Evolutionary conservation across 2,113 vertebrate species (phyloP).

Genomic region (Callipepla californica): DNA sequence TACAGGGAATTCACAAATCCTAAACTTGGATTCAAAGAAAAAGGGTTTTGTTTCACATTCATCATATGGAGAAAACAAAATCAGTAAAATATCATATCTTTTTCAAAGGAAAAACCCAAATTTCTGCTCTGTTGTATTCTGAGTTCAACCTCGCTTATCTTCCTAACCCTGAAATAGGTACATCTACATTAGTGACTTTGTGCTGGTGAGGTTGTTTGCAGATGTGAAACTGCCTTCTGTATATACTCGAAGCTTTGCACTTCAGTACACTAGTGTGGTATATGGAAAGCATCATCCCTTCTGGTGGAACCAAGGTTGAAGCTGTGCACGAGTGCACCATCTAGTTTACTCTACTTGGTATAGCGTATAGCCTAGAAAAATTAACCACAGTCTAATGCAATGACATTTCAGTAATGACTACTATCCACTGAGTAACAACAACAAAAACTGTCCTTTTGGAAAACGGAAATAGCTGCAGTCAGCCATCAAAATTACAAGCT

Average conservation of each 20-base stretch:
- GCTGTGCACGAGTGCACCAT: not conserved
- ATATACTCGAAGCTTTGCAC: not conserved
- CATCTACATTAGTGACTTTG: not conserved
- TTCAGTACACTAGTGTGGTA: not conserved
- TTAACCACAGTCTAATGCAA: not conserved
- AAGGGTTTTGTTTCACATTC: not conserved
- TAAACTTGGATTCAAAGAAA: not conserved
- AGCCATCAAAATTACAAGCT: not conserved
- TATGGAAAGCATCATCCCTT: not conserved
- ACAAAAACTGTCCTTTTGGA: not conserved
- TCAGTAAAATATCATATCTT: not conserved
- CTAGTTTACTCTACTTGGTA: not conserved
- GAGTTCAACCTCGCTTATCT: not conserved
- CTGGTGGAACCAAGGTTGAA: not conserved
- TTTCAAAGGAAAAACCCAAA: not conserved
- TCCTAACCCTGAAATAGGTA: not conserved
- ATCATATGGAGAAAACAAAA: not conserved
- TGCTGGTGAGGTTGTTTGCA: not conserved
- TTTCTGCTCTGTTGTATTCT: not conserved
- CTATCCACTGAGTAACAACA: not conserved
- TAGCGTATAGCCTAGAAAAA: not conserved
- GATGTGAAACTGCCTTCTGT: not conserved
- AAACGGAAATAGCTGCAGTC: not conserved
- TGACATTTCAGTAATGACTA: not conserved
- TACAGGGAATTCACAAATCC: not conserved